Percentiles rank a stretch among this genome's conserved stretches.
phyloP scores from a whole-genome alignment of 1,140 invertebrate genomes.

The Popillia japonica region DNA sequence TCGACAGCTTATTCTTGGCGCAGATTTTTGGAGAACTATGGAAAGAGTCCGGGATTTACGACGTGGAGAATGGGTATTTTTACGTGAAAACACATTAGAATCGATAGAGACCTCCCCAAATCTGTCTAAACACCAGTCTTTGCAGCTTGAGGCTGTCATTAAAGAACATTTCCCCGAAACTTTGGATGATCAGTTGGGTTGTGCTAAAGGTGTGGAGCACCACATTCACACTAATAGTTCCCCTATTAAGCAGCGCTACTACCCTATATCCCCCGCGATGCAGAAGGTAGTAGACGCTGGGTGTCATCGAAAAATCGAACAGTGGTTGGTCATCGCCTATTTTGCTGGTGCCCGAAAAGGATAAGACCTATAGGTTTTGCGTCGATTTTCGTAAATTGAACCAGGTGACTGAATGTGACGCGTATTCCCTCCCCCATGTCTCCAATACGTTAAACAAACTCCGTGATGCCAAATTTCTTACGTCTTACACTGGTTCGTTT shows the following conservation, averaged over 20 bases:
- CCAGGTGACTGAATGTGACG: not conserved
- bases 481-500: no score
- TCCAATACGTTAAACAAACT: constrained; percentile 46
- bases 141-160: not conserved
- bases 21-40: constrained; percentile 48
- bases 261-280: no score
- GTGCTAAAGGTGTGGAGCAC: not conserved
- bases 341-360: constrained; percentile 31
- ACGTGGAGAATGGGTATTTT: not conserved
- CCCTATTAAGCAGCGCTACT: constrained; percentile 25
- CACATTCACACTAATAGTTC: not conserved
- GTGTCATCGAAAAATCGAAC: constrained; percentile 16
- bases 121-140: no score
- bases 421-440: constrained; percentile 2
- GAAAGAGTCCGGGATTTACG: constrained; percentile 45
- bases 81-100: no score
- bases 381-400: constrained; percentile 40
- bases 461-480: constrained; percentile 49
- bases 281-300: not conserved
- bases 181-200: not conserved
- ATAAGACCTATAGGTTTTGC: constrained; percentile 31
- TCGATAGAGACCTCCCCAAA: no score
- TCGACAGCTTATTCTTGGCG: constrained; percentile 42
- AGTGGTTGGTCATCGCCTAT: constrained; percentile 22
- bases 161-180: not conserved